Base-by-base conservation (phyloP, 1,140 invertebrate genomes). In the Cotesia vestalis region DNA sequence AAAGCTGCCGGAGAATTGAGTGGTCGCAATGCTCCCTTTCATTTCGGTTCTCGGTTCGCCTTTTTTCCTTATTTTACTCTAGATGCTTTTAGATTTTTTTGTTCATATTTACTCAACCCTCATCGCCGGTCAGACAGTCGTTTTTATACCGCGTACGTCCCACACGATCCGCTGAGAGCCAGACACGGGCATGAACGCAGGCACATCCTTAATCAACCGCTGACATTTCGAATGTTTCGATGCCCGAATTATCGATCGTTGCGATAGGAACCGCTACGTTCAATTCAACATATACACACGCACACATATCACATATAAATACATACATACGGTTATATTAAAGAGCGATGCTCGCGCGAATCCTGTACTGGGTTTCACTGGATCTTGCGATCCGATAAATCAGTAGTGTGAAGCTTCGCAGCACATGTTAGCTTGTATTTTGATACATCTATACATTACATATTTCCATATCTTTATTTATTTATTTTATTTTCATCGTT, bases 211-310 rank as follows among this genome's bases (percentile, higher is more conserved):
- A 72, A 72, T 67, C 71, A 72, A 72, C 36, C 71, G 53, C 64
- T 72, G 71, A 72, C 71, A 72, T 72, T 72, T 72, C 57, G 64
- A 72, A 72, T 72, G 71, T 72, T 72, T 67, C 71, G 63, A 72
- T 72, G 55, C 71, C 57, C 71, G 71, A 72, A 72, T 72, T 72
- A 72, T 72, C 71, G 71, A 72, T 72, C 71, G 64, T 72, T 40
- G 38, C 40, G 71, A 72, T 72, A 61, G 71, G 20, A 72, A 51
- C 20, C 69, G 52, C 38, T 35, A n/a, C n/a, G 11, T 27, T 46
- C 8, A 17, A 46, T 46, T 9, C 40, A 46, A 46, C 8, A 46
- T 46, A 46, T 61, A 61, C 46, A 46, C 61, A 62, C 4, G 55
- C 27, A 2, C 3, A 27, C 3, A 27, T 27, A 27, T 3, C 27